Percentiles rank a stretch among this genome's conserved stretches.
These are phyloP conservation scores for Ditylenchus weischeri DNA, from an alignment of 2,888 invertebrate species.

Conservation along the genomic window DNA sequence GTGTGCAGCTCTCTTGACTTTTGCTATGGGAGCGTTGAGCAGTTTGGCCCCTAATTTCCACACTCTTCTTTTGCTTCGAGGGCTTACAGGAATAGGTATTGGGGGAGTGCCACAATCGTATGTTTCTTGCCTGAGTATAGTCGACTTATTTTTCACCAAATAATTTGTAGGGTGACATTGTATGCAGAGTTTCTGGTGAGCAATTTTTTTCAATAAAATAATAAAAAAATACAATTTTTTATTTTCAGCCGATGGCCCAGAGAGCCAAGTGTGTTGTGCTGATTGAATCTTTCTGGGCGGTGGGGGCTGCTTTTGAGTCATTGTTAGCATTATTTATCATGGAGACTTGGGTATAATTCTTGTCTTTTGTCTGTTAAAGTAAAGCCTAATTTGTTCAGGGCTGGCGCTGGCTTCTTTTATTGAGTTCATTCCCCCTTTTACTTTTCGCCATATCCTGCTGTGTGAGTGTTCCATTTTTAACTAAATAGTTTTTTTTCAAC, in stretches of 20 bases:
- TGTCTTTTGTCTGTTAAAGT: neutral
- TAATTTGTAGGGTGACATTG: conserved; percentile 75
- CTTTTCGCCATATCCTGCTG: conserved; percentile 67
- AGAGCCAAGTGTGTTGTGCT: conserved; percentile 90
- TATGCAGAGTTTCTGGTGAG: conserved; percentile 82
- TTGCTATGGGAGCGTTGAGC: conserved; percentile 84
- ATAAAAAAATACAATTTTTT: too few relatives aligned
- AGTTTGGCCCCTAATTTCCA: conserved; percentile 84
- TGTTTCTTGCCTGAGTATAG: conserved; percentile 62
- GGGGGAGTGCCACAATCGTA: conserved; percentile 95
- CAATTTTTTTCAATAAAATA: too few relatives aligned
- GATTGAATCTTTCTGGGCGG: conserved; percentile 93
- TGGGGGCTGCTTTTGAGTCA: conserved; percentile 83
- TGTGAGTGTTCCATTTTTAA: conserved; percentile 51
- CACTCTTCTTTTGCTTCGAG: conserved; percentile 83
- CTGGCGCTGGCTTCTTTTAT: conserved; percentile 76
- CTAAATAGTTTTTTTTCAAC: neutral
- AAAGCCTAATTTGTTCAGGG: neutral
- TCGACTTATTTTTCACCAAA: conserved; percentile 67
- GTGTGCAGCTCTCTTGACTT: conserved; percentile 81
- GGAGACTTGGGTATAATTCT: conserved; percentile 79
- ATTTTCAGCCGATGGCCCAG: conserved; percentile 73
- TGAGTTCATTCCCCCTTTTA: conserved; percentile 83
- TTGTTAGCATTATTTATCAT: conserved; percentile 81
- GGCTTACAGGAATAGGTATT: conserved; percentile 89